Evolutionary conservation across 2,888 invertebrate species (phyloP).

Genomic region (Nemotelus nigrinus): DNA sequence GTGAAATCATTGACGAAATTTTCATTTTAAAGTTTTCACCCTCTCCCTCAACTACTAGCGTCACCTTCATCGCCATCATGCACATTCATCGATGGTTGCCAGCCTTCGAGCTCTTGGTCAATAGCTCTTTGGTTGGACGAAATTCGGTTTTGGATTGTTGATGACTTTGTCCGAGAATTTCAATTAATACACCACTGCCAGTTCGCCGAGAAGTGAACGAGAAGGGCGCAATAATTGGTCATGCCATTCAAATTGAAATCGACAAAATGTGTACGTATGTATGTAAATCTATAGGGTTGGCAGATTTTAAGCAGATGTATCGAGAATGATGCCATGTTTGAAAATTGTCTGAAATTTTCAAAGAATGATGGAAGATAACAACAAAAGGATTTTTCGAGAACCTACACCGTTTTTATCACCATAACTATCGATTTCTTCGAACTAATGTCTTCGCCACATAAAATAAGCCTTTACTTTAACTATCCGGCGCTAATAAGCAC

Average conservation of each 20-base stretch:
- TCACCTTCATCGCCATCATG: not conserved
- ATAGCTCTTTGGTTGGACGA: not conserved
- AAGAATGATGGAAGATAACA: no score
- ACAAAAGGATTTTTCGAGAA: no score
- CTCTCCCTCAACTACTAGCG: not conserved
- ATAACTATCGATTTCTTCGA: no score
- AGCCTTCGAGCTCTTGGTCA: conserved; percentile 9
- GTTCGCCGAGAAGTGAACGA: conserved; percentile 2
- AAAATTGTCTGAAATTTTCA: not conserved
- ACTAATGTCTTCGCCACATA: no score
- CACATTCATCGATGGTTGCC: not conserved
- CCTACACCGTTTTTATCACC: no score
- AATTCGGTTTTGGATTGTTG: conserved; percentile 28
- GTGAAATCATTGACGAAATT: conserved; percentile 39
- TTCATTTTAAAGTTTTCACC: conserved; percentile 41
- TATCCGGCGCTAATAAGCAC: no score
- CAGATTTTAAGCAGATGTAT: not conserved
- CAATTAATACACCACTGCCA: conserved; percentile 38
- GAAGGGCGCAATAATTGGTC: conserved; percentile 33
- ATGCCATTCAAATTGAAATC: conserved; percentile 39
- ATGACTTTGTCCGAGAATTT: conserved; percentile 44
- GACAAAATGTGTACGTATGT: conserved; percentile 24
- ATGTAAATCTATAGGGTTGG: not conserved
- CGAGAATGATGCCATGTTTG: conserved; percentile 25
- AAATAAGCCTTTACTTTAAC: no score